Conservation (phyloP, 2,888 invertebrate genomes). For the Apamea epomidion region DNA sequence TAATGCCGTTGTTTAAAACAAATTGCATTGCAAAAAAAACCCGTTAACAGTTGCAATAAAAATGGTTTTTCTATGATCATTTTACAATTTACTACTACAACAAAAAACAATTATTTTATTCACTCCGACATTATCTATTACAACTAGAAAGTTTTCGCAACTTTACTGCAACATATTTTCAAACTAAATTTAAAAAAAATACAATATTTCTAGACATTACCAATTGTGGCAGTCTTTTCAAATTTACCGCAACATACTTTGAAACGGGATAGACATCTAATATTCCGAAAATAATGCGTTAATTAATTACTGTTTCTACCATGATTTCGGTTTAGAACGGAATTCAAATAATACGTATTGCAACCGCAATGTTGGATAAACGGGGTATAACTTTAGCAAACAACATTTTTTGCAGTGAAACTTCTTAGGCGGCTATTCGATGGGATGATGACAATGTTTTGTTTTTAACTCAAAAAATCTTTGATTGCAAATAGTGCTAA, state of each 20-base stretch:
- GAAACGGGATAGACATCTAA: not conserved
- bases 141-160: not conserved
- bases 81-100: not conserved
- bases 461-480: not conserved
- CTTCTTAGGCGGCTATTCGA: not conserved
- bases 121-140: not conserved
- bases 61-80: not conserved
- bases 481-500: not conserved
- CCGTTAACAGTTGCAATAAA: not conserved
- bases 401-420: not conserved
- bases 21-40: not conserved
- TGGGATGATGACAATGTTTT: not conserved
- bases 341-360: constrained; percentile 1
- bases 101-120: not conserved
- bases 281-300: not conserved
- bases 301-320: not conserved
- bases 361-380: not conserved
- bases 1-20: not conserved
- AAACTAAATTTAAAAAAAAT: not conserved
- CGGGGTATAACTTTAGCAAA: not conserved
- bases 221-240: constrained; percentile 10
- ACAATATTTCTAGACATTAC: constrained; percentile 15
- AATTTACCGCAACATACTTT: constrained; percentile 26
- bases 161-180: not conserved
- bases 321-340: not conserved